A percentile compares a stretch with the other conserved stretches of the same genome.
Evolutionary conservation across 2,797 vertebrate genomes (phyloP).

Genomic region (Pempheris klunzingeri): DNA sequence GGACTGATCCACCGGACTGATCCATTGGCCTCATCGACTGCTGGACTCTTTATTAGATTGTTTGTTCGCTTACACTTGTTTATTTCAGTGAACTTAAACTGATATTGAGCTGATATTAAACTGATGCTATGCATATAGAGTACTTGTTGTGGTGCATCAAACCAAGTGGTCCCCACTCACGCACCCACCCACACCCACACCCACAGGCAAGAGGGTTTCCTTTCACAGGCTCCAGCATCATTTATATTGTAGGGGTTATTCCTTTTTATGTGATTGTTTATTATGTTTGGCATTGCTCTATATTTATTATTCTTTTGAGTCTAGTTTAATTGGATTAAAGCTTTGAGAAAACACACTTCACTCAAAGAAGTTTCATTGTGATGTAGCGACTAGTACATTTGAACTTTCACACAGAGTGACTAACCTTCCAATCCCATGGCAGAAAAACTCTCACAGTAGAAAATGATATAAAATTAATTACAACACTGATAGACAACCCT

Average conservation of each 20-base stretch:
- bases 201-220: slow-evolving; percentile 40
- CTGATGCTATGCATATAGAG: slow-evolving; percentile 26
- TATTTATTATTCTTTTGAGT: slow-evolving; percentile 27
- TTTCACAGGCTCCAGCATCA: slow-evolving; percentile 20
- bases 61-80: no score
- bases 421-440: background rate
- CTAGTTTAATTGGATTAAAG: slow-evolving; percentile 17
- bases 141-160: slow-evolving; percentile 38
- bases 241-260: slow-evolving; percentile 20
- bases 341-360: slow-evolving; percentile 3
- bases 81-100: slow-evolving; percentile 35
- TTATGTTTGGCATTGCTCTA: slow-evolving; percentile 2
- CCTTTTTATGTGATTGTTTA: slow-evolving; percentile 31
- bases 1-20: no score
- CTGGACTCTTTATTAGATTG: no score
- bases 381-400: background rate
- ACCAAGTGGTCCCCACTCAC: slow-evolving; percentile 28
- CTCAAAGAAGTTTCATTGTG: background rate
- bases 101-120: slow-evolving; percentile 33
- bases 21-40: no score
- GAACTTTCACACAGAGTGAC: background rate
- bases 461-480: background rate
- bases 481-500: background rate
- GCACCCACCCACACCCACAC: slow-evolving; percentile 10
- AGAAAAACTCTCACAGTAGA: background rate